These are phyloP conservation scores for Microchrysa polita DNA, from an alignment of 2,888 invertebrate genomes.

Conservation along the genomic window DNA sequence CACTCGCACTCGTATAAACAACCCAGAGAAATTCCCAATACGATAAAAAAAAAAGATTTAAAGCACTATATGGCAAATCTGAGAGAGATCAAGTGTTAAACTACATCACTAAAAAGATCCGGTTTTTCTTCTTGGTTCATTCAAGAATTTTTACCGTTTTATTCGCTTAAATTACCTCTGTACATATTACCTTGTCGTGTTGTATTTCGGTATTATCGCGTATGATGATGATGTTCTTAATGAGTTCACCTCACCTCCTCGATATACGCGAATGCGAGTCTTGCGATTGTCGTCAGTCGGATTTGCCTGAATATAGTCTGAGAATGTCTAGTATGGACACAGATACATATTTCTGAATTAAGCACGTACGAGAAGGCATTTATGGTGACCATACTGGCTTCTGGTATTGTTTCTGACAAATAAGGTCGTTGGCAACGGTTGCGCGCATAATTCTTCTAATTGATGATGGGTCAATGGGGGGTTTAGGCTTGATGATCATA, in stretches of 20 bases:
- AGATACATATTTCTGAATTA: no score
- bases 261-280: constrained; percentile 2
- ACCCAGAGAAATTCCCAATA: not conserved
- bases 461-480: no score
- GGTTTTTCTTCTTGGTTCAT: constrained; percentile 39
- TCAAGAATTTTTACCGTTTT: constrained; percentile 37
- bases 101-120: constrained; percentile 36
- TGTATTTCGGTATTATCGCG: constrained; percentile 10
- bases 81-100: constrained; percentile 41
- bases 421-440: no score
- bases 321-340: no score
- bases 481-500: no score
- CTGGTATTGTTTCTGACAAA: constrained; percentile 24
- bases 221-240: no score
- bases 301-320: no score
- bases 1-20: no score
- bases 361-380: no score
- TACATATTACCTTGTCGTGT: no score
- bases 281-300: no score
- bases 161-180: constrained; percentile 40
- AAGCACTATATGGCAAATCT: constrained; percentile 20
- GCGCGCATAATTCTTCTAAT: no score
- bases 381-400: constrained; percentile 25
- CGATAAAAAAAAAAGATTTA: not conserved
- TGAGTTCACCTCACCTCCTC: constrained; percentile 20